These are phyloP conservation scores for Phallusia fumigata DNA, from an alignment of 23 tunicate genomes.

Conservation along the genomic window DNA sequence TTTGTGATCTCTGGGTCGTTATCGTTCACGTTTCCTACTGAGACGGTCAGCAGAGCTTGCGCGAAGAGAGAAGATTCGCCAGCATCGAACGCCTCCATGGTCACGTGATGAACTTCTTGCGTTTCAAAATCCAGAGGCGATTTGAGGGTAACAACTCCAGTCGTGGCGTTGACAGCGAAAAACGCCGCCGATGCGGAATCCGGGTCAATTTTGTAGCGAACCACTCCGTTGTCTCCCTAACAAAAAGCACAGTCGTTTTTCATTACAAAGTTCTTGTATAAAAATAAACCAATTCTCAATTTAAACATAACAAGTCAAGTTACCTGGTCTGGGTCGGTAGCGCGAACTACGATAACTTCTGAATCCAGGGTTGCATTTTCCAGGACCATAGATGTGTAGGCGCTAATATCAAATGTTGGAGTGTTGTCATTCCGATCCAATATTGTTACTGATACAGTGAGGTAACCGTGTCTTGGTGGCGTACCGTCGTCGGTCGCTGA, in stretches of 20 bases:
- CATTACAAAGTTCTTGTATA: background rate
- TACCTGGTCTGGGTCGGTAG: constrained; percentile 75
- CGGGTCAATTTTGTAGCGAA: constrained; percentile 38
- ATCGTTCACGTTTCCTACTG: constrained; percentile 56
- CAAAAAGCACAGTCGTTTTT: background rate
- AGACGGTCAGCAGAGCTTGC: constrained; percentile 54
- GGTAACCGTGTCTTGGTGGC: constrained; percentile 55
- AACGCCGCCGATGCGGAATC: constrained; percentile 13
- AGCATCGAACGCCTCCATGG: constrained; percentile 69
- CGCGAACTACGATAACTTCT: constrained; percentile 51
- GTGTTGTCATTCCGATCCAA: constrained; percentile 86
- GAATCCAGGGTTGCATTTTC: constrained; percentile 67
- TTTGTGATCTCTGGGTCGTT: constrained; percentile 50
- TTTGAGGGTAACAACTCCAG: constrained; percentile 53
- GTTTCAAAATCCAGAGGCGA: constrained; percentile 62
- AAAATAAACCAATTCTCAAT: background rate
- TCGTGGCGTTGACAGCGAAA: constrained; percentile 44
- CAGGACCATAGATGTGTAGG: constrained; percentile 37
- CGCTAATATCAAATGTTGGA: constrained; percentile 66
- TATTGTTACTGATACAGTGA: constrained; percentile 60
- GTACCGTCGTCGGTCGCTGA: constrained; percentile 83
- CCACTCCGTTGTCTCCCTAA: constrained; percentile 67
- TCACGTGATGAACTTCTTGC: constrained; percentile 22
- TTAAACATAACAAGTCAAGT: background rate
- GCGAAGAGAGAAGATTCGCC: constrained; percentile 61